These are phyloP conservation scores for Halichondria panicea DNA, from an alignment of 37 sponge, comb jelly and placozoan species.

Conservation along the genomic window DNA sequence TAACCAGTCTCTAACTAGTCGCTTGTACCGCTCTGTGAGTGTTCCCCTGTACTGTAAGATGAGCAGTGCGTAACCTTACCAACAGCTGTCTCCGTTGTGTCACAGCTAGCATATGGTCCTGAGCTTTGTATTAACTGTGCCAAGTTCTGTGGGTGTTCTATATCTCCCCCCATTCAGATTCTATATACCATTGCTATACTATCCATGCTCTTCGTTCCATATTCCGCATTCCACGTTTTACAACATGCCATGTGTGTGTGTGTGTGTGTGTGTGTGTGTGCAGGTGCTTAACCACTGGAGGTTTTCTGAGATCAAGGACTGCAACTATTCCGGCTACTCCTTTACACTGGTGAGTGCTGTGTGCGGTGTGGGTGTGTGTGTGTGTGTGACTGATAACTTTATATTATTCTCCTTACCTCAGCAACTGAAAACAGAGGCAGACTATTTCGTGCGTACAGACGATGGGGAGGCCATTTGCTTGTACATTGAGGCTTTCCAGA, in stretches of 20 bases:
- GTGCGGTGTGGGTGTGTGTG: not conserved
- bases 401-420: conserved; percentile 1
- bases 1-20: too few relatives aligned
- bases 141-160: too few relatives aligned
- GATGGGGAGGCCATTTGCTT: conserved; percentile 51
- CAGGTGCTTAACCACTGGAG: conserved; percentile 46
- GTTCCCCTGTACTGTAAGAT: too few relatives aligned
- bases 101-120: too few relatives aligned
- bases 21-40: too few relatives aligned
- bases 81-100: too few relatives aligned
- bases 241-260: not conserved
- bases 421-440: conserved; percentile 11
- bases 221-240: not conserved
- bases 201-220: too few relatives aligned
- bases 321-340: conserved; percentile 61
- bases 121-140: too few relatives aligned
- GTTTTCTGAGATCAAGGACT: conserved; percentile 41
- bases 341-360: conserved; percentile 44
- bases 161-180: too few relatives aligned
- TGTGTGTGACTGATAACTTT: not conserved
- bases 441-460: conserved; percentile 43
- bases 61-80: too few relatives aligned
- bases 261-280: not conserved
- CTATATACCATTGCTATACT: too few relatives aligned
- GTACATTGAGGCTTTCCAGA: conserved; percentile 54